Conservation (phyloP, 2,888 invertebrate species). For the Galerucella pusilla region DNA sequence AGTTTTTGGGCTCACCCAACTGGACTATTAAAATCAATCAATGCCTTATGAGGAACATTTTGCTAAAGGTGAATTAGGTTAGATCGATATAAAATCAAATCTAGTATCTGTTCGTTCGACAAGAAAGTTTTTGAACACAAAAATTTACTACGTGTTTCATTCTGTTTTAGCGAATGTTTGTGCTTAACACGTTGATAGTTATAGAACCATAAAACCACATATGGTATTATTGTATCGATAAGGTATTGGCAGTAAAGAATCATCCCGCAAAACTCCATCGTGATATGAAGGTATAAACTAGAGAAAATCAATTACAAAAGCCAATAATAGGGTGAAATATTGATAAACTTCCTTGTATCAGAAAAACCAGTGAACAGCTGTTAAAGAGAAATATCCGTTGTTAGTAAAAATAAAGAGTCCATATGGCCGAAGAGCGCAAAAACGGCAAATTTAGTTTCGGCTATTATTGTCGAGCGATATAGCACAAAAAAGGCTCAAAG, state of each 20-base stretch:
- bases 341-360: constrained; percentile 18
- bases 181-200: not conserved
- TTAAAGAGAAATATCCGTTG: constrained; percentile 39
- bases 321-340: constrained; percentile 29
- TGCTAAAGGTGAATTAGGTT: too few relatives aligned
- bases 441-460: constrained; percentile 50
- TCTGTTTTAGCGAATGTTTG: not conserved
- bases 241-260: not conserved
- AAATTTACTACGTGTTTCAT: too few relatives aligned
- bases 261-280: not conserved
- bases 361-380: constrained; percentile 44
- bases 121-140: too few relatives aligned
- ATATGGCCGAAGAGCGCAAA: constrained; percentile 50
- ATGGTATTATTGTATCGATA: constrained; percentile 5
- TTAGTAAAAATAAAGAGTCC: constrained; percentile 47
- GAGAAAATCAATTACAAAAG: constrained; percentile 20
- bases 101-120: too few relatives aligned
- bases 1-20: too few relatives aligned
- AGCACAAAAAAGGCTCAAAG: too few relatives aligned
- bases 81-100: too few relatives aligned
- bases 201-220: not conserved
- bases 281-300: constrained; percentile 15
- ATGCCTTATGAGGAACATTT: too few relatives aligned
- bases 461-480: too few relatives aligned
- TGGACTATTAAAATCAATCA: too few relatives aligned